Conservation (phyloP, 2,113 vertebrate genomes). For the Scartelaos histophorus region DNA sequence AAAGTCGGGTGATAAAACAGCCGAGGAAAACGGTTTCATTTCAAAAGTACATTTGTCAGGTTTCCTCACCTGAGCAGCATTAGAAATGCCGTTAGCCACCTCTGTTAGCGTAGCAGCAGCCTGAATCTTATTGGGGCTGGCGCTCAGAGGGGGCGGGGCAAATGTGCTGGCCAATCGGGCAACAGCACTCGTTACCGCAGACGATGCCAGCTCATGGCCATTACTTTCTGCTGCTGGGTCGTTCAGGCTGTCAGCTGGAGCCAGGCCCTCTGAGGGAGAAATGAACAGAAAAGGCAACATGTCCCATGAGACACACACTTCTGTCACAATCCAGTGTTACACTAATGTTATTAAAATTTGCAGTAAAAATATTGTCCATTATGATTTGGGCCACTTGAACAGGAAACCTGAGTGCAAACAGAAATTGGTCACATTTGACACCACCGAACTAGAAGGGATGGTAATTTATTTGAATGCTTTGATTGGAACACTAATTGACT, state of each 20-base stretch:
- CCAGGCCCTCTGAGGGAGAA: conserved; percentile 77
- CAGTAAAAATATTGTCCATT: too few relatives aligned
- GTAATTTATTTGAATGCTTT: background rate
- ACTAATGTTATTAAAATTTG: too few relatives aligned
- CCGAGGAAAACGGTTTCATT: too few relatives aligned
- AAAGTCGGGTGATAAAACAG: background rate
- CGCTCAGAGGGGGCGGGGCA: conserved; percentile 61
- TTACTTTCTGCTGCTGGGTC: conserved; percentile 83
- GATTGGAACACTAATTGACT: background rate
- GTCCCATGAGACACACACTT: background rate
- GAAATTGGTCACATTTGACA: background rate
- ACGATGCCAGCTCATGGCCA: conserved; percentile 76
- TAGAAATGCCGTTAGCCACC: conserved; percentile 80
- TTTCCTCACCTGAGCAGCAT: conserved; percentile 18
- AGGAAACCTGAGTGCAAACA: too few relatives aligned
- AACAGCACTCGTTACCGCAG: conserved; percentile 73
- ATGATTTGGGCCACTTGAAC: too few relatives aligned
- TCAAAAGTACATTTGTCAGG: background rate
- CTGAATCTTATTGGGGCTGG: conserved; percentile 76
- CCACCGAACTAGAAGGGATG: background rate
- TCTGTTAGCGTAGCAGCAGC: conserved; percentile 69
- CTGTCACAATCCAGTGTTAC: too few relatives aligned
- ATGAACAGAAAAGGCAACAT: too few relatives aligned
- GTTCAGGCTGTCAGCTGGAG: conserved; percentile 86
- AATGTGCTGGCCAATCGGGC: conserved; percentile 79